Conservation (phyloP, 64 coral and sea anemone genomes). For the Stylophora pistillata region DNA sequence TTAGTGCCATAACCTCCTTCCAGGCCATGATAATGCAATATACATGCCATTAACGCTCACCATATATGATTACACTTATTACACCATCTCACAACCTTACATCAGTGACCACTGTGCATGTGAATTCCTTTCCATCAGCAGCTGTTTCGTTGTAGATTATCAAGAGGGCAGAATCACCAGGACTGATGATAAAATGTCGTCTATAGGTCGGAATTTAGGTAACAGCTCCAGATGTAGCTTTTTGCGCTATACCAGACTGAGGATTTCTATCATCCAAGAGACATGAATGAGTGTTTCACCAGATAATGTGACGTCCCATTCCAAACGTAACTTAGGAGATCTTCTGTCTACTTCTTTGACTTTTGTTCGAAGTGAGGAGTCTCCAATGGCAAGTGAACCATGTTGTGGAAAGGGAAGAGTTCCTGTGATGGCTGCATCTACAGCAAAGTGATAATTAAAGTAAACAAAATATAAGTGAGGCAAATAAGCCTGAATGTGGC, state of each 20-base stretch:
- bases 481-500: too few species aligned
- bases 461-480: too few species aligned
- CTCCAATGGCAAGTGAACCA: neutral
- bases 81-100: neutral
- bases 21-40: too few species aligned
- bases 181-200: neutral
- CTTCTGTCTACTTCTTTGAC: neutral
- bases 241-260: neutral
- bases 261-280: neutral
- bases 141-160: neutral
- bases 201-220: neutral
- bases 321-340: neutral
- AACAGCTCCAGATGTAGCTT: neutral
- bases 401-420: neutral
- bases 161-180: neutral
- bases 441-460: too few species aligned
- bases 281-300: neutral
- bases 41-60: neutral
- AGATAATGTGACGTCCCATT: neutral
- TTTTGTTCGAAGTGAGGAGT: neutral
- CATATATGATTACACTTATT: neutral
- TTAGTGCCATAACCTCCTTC: too few species aligned
- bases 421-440: neutral
- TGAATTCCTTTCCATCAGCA: neutral
- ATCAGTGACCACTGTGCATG: neutral